phyloP scores from a whole-genome alignment of 2,113 vertebrate genomes.

The Gopherus evgoodei region DNA sequence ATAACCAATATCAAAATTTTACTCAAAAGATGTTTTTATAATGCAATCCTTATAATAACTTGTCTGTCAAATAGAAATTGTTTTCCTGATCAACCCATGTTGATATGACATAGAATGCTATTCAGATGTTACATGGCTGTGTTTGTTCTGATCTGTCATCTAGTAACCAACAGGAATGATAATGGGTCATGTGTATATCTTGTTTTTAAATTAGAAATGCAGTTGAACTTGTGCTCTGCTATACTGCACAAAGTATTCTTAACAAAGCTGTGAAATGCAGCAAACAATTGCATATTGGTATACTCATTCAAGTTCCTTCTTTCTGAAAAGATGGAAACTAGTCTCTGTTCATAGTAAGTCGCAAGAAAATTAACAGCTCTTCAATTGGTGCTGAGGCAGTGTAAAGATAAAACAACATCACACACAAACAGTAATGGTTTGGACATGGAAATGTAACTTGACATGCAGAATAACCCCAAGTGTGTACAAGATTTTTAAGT shows the following conservation, averaged over 20 bases:
- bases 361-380: neutral
- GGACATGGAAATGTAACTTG: neutral
- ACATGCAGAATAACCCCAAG: neutral
- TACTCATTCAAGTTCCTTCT: neutral
- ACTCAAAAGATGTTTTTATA: neutral
- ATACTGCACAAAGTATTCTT: neutral
- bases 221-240: neutral
- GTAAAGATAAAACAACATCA: rapidly evolving
- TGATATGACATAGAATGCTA: neutral
- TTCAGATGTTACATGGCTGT: neutral
- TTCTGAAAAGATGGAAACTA: neutral
- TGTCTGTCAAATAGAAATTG: neutral
- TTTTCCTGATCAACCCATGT: neutral
- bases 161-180: neutral
- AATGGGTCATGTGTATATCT: neutral
- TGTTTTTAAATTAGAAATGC: neutral
- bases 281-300: neutral
- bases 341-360: too few species aligned
- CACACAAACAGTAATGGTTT: neutral
- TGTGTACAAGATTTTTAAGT: neutral
- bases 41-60: neutral
- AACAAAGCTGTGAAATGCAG: neutral
- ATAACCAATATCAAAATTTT: neutral
- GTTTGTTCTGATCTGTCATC: neutral
- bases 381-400: neutral